Base-by-base conservation (phyloP, 2,888 invertebrate species). In the Drosophila quinaria region DNA sequence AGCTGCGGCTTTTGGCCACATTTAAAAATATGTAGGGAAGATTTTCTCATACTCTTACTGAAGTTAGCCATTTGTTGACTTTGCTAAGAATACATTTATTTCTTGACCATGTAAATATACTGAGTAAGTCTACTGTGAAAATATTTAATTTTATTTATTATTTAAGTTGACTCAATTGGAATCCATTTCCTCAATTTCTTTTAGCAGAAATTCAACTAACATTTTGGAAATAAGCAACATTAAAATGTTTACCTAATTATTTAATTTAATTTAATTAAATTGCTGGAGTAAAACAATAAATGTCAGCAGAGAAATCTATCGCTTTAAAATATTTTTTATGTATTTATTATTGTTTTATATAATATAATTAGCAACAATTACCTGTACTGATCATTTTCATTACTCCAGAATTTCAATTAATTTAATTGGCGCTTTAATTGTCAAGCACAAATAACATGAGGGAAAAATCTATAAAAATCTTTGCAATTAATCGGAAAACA, bases 401-500 rank as follows among this genome's bases (percentile, higher is more conserved):
- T 15, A 10, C 46, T 13, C 56, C 46, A 50, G 39, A 47, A 71
- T 74, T 69, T 58, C 55, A 41, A 35, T 66, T 62, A 66, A 75
- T 70, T 67, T 61, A 70, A 71, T 86, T 70, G 61, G 49, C 56
- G 64, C 47, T 67, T 72, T 87, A 77, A 83, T 89, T 80, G 71
- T 29, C 70, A 59, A 52, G 13, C 49, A 15, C 46, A 60, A 66
- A 79, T 56, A 60, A 65, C 60, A 62, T 31, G 3, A 22, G 3
- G n/a, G 10, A 33, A 52, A 52, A 62, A 61, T 50, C 10, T 62
- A 47, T n/a, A 37, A 59, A 60, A 54, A 47, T 58, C 49, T 68
- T 62, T 61, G 42, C n/a, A 64, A 78, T 64, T 64, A 60, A 81
- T 42, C 50, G 51, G 44, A 49, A 60, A 47, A 31, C 74, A 67